Conservation (phyloP, 1,140 invertebrate genomes). For the Apis mellifera region Amel_HAv3.1 CM009931.2:8488501-8489000, state of each 20-base stretch:
- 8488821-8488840: slow-evolving; percentile 39
- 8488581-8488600: neutral
- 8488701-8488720: too few species aligned
- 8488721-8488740: too few species aligned
- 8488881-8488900: slow-evolving; percentile 34
- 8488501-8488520: neutral
- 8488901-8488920: slow-evolving; percentile 69
- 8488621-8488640: neutral
- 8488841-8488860: slow-evolving; percentile 29
- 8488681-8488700: neutral
- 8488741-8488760: slow-evolving; percentile 51
- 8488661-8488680: too few species aligned
- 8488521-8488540: slow-evolving; percentile 4
- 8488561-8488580: neutral
- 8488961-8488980: slow-evolving; percentile 67
- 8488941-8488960: slow-evolving; percentile 69
- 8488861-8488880: slow-evolving; percentile 54
- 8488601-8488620: neutral
- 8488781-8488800: slow-evolving; percentile 51
- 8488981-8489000: slow-evolving; percentile 37
- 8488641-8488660: too few species aligned
- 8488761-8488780: slow-evolving; percentile 53
- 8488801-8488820: too few species aligned
- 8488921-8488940: slow-evolving; percentile 7
- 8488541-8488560: neutral